Conservation (phyloP, 2,113 vertebrate species). For the Noturus placidus region DNA sequence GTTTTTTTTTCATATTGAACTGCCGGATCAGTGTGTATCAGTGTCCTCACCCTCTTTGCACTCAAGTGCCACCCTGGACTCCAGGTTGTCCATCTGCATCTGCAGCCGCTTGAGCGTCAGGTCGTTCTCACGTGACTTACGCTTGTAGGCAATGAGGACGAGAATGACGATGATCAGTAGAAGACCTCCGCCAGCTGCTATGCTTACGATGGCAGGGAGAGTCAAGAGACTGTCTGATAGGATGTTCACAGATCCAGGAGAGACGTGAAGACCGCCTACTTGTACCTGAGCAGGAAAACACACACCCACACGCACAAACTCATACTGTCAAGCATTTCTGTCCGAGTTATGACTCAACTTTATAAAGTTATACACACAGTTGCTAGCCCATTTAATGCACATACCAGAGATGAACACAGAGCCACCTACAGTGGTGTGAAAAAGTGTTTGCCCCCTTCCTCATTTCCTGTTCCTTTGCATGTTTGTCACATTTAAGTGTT, state of each 20-base stretch:
- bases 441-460: too few relatives aligned
- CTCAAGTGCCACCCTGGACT: conserved; percentile 94
- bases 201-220: conserved; percentile 93
- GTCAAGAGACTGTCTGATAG: conserved; percentile 93
- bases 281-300: conserved; percentile 78
- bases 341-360: neutral
- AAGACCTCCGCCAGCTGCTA: conserved; percentile 91
- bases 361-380: neutral
- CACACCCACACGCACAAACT: neutral
- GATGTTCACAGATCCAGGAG: conserved; percentile 88
- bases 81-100: conserved; percentile 99
- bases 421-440: too few relatives aligned
- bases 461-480: too few relatives aligned
- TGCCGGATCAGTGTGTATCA: neutral
- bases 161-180: conserved; percentile 97
- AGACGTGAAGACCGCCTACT: conserved; percentile 90
- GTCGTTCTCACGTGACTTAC: conserved; percentile 95
- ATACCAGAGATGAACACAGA: neutral
- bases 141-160: conserved; percentile 97
- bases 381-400: neutral
- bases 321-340: neutral
- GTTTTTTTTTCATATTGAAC: neutral
- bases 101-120: conserved; percentile 96
- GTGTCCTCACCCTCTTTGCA: conserved; percentile 89
- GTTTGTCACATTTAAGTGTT: too few relatives aligned